Percentiles rank a stretch among this genome's conserved stretches.
phyloP scores from a whole-genome alignment of 2,888 invertebrate genomes.

The Pachliopta kotzebuea region DNA sequence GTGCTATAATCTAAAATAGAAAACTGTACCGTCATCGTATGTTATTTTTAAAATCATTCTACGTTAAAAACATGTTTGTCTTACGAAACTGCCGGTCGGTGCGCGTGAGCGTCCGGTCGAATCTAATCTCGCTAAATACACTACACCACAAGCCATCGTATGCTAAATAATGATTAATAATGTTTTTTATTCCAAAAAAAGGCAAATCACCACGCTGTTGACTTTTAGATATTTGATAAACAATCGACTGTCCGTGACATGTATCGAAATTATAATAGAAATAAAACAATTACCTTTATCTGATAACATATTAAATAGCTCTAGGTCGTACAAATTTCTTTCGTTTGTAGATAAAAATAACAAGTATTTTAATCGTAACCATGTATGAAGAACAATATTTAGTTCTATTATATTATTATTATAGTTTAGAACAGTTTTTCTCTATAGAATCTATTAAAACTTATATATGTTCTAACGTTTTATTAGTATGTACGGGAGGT shows the following conservation, averaged over 20 bases:
- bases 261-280: conserved; percentile 15
- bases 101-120: conserved; percentile 15
- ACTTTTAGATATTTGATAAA: conserved; percentile 18
- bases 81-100: conserved; percentile 26
- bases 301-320: conserved; percentile 22
- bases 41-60: conserved; percentile 25
- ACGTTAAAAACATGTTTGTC: conserved; percentile 28
- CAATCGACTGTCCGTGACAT: conserved; percentile 22
- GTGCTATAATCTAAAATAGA: conserved; percentile 17
- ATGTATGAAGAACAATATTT: not conserved
- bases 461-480: not conserved
- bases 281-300: conserved; percentile 17
- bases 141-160: conserved; percentile 14
- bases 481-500: not conserved
- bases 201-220: not conserved
- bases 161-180: not conserved
- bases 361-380: not conserved
- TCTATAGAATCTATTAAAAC: not conserved
- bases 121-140: conserved; percentile 18
- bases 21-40: conserved; percentile 22
- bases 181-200: not conserved
- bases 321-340: conserved; percentile 13
- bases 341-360: not conserved
- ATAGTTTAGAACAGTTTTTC: not conserved
- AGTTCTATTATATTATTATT: not conserved